Conservation (phyloP, 1,140 invertebrate species). For the Solen grandis region DNA sequence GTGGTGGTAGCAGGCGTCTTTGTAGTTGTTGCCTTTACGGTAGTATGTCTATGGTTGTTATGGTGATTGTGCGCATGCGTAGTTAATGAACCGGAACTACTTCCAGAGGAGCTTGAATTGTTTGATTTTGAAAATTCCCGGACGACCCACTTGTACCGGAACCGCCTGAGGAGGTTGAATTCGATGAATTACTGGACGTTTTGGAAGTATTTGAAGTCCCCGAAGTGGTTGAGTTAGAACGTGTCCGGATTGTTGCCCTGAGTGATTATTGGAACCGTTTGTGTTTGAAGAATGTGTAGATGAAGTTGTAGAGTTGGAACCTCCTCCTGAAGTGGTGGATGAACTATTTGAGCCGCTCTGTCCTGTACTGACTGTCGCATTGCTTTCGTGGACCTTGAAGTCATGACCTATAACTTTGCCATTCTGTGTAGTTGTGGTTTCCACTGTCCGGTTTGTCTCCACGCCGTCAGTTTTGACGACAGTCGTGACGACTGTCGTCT, state of each 20-base stretch:
- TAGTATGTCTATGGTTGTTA: background rate
- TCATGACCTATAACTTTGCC: constrained; percentile 29
- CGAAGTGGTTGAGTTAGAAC: background rate
- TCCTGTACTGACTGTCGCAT: background rate
- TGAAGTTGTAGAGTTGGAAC: background rate
- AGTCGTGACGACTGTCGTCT: constrained; percentile 25
- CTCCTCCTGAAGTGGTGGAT: background rate
- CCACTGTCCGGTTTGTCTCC: constrained; percentile 43
- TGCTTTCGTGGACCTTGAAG: constrained; percentile 6
- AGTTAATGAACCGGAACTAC: too few species aligned
- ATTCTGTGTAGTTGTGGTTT: constrained; percentile 29
- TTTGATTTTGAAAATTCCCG: too few species aligned
- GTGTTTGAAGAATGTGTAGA: background rate
- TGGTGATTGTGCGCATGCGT: background rate
- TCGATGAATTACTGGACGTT: too few species aligned
- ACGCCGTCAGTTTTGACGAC: constrained; percentile 35
- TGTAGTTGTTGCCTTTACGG: background rate
- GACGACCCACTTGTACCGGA: too few species aligned
- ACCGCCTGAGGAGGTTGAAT: too few species aligned
- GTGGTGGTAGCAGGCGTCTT: constrained; percentile 9
- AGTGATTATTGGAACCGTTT: background rate
- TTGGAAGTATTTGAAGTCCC: too few species aligned
- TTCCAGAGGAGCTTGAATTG: too few species aligned
- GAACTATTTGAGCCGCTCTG: background rate
- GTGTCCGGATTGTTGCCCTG: background rate